Base-by-base conservation (phyloP, 2,888 invertebrate species). In the Pristionchus arcanus region DNA sequence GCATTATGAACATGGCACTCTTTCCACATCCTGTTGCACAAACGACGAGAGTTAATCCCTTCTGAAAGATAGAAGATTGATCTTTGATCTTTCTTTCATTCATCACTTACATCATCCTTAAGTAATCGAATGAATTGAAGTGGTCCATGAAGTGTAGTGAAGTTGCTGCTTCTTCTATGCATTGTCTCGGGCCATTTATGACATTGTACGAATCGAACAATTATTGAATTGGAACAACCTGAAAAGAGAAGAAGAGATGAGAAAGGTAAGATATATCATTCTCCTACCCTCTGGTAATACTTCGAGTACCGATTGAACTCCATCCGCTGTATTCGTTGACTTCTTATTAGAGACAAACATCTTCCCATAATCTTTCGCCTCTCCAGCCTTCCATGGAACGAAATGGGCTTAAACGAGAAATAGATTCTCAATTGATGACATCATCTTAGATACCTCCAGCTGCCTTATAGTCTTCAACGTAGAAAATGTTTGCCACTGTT, bases 141-240 rank as follows among this genome's bases (percentile, higher is more conserved):
- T 74, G 37, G 34, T 1, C 13, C 13, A 34, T 59, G 74, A 31
- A 31, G 31, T 15, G 74, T 19, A 21, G 34, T 15, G 74, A 34
- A 34, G 19, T 19, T 74, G 59, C 59, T 59, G 59, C 59, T 59
- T 59, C 59, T 59, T 25, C 25, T 59, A 25, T 59, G 59, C 77
- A 77, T 25, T 34, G 28, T 55, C 84, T 84, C 84, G 19, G 84
- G 84, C 55, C 55, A 84, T 28, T 55, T 55, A 16, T 42, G 28
- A n/a, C 84, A 84, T 31, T 84, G 84, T 28, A 84, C 84, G 34
- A 84, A 59, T 19, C 84, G 84, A n/a, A 83, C 53, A 15, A 83
- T 83, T 49, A 83, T 83, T 7, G 83, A 83, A n/a, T 83, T 84
- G 55, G 85, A 85, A 34, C 85, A 85, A 15, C 85, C 85, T 85